These are phyloP conservation scores for Microtus pennsylvanicus DNA, from an alignment of 2,113 vertebrate genomes.

Conservation along the genomic window DNA sequence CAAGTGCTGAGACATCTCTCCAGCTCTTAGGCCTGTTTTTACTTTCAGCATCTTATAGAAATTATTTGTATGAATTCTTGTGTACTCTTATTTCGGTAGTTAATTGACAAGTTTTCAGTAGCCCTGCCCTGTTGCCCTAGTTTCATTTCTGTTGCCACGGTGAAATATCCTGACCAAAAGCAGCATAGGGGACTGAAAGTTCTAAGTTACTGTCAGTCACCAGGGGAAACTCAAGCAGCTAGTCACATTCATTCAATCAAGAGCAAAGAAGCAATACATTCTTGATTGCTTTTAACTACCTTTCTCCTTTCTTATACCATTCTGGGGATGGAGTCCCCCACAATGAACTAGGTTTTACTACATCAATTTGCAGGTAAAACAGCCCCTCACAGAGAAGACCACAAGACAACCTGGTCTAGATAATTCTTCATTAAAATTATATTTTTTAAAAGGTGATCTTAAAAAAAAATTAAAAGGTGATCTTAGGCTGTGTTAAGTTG, in stretches of 20 bases:
- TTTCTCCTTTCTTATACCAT: background rate
- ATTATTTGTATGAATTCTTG: background rate
- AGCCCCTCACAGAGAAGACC: background rate
- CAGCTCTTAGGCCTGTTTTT: background rate
- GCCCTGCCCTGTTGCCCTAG: background rate
- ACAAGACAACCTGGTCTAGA: background rate
- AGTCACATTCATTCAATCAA: background rate
- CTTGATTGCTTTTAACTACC: background rate
- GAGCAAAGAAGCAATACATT: background rate
- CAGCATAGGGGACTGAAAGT: background rate
- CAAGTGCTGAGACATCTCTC: background rate
- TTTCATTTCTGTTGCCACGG: background rate
- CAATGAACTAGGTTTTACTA: background rate
- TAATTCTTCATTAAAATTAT: background rate
- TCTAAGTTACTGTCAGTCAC: background rate
- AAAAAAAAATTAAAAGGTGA: background rate
- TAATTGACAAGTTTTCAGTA: slow-evolving; percentile 11
- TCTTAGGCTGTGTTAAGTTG: background rate
- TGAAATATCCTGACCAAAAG: background rate
- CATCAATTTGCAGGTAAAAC: background rate
- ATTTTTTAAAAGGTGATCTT: background rate
- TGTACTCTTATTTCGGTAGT: background rate
- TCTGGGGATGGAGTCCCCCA: background rate
- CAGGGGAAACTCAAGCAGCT: background rate
- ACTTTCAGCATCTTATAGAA: background rate